A percentile compares a stretch with the other conserved stretches of the same genome.
phyloP scores from a whole-genome alignment of 2,797 vertebrate species.

The Nyctalus aviator region DNA sequence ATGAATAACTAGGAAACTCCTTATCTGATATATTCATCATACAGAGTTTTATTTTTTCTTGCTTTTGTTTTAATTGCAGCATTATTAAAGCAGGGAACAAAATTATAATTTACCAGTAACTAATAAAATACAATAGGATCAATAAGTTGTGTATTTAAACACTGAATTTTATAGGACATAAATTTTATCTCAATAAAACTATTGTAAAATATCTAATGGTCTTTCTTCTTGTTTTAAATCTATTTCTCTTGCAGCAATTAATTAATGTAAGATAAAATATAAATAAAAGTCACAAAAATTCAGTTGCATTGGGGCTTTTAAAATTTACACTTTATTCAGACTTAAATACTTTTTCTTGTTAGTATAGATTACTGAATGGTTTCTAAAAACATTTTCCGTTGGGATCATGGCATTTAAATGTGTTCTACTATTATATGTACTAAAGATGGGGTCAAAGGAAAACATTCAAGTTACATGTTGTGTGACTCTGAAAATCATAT shows the following conservation, averaged over 20 bases:
- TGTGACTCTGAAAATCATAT: background rate
- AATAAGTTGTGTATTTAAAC: background rate
- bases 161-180: background rate
- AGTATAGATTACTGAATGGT: background rate
- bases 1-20: background rate
- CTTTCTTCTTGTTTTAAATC: background rate
- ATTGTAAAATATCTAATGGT: background rate
- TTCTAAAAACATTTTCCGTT: background rate
- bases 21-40: background rate
- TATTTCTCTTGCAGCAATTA: background rate
- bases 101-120: background rate
- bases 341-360: background rate
- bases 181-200: background rate
- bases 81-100: background rate
- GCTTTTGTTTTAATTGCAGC: background rate
- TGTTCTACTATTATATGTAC: background rate
- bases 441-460: background rate
- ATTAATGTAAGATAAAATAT: constrained; percentile 17
- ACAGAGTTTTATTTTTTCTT: background rate
- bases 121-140: background rate
- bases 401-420: background rate
- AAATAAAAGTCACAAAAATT: background rate
- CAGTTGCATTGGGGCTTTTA: background rate
- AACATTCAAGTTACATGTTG: background rate
- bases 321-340: background rate